phyloP scores from a whole-genome alignment of 2,888 invertebrate genomes.

The Craniophora ligustri region DNA sequence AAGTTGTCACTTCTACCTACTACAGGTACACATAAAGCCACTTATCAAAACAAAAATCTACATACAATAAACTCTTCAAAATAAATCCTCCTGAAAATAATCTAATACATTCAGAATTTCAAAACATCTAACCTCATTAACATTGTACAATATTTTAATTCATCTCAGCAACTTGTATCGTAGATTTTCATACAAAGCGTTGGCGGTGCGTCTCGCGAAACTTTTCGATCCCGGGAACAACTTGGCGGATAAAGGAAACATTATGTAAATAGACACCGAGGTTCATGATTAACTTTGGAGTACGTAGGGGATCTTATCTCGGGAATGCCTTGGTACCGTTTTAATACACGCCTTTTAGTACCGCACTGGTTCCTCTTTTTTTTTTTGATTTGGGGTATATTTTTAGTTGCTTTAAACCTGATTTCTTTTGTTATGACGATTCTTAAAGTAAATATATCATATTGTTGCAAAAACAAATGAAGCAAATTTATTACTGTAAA shows the following conservation, averaged over 20 bases:
- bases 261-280: conserved; percentile 82
- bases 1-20: too few relatives aligned
- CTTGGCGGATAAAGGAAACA: conserved; percentile 76
- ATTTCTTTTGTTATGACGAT: too few relatives aligned
- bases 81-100: conserved; percentile 39
- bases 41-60: neutral
- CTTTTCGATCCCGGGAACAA: conserved; percentile 72
- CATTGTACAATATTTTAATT: conserved; percentile 55
- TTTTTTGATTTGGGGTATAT: conserved; percentile 24
- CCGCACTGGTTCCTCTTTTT: conserved; percentile 40
- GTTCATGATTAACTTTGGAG: conserved; percentile 81
- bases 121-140: conserved; percentile 51
- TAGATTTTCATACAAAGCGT: conserved; percentile 58
- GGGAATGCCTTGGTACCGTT: conserved; percentile 53
- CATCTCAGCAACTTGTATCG: conserved; percentile 48
- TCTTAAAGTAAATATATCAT: too few relatives aligned
- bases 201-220: conserved; percentile 59
- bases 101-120: conserved; percentile 42
- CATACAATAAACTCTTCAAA: neutral
- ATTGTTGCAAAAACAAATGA: too few relatives aligned
- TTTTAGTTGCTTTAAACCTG: conserved; percentile 4
- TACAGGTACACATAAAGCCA: too few relatives aligned
- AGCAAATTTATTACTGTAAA: too few relatives aligned
- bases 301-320: conserved; percentile 67
- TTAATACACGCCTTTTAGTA: conserved; percentile 59